phyloP scores from a whole-genome alignment of 2,113 vertebrate species.

The Riparia riparia region DNA sequence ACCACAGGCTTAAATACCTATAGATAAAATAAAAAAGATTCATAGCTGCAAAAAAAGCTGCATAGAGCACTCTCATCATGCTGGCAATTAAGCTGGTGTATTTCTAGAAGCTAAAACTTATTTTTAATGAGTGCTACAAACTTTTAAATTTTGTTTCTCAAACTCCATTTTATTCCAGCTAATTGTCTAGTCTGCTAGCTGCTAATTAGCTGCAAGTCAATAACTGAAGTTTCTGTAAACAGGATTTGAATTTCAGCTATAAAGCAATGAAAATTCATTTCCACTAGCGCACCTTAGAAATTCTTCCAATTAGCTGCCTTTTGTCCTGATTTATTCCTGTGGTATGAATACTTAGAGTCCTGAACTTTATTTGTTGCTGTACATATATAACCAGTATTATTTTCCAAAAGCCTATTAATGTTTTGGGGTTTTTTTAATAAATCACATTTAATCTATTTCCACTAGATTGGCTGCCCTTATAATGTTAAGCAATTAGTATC shows the following conservation, averaged over 20 bases:
- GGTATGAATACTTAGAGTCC: not conserved
- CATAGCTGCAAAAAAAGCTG: no score
- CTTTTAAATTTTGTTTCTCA: not conserved
- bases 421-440: not conserved
- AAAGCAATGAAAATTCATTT: not conserved
- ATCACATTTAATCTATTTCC: not conserved
- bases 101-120: not conserved
- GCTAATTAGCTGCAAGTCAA: slow-evolving; percentile 2
- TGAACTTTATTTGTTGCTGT: not conserved
- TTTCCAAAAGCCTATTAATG: not conserved
- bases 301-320: not conserved
- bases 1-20: not conserved
- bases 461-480: not conserved
- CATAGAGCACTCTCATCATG: not conserved
- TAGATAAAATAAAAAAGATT: not conserved
- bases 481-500: not conserved
- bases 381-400: not conserved
- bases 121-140: not conserved
- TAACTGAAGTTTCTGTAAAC: not conserved
- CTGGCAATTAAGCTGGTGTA: not conserved
- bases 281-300: not conserved
- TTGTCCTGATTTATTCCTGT: not conserved
- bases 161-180: not conserved
- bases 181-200: not conserved
- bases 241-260: not conserved